Conservation (phyloP, 2,797 vertebrate species). For the Menidia menidia region DNA sequence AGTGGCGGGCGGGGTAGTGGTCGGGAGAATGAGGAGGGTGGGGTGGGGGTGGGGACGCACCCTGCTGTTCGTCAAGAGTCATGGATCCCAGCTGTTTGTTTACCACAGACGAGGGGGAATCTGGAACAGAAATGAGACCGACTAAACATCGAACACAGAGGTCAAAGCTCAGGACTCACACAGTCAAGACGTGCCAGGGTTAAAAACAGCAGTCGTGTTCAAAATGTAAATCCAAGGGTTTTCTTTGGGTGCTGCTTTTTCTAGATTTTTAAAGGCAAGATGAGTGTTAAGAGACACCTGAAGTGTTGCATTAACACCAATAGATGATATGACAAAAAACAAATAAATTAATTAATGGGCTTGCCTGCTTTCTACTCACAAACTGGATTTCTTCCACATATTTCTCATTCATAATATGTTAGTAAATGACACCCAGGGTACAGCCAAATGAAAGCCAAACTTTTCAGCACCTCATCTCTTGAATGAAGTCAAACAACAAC, state of each 20-base stretch:
- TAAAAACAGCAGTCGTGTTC: slow-evolving; percentile 34
- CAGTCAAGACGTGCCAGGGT: slow-evolving; percentile 41
- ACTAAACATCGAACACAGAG: slow-evolving; percentile 80
- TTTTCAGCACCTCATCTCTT: background rate
- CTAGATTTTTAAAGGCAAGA: slow-evolving; percentile 21
- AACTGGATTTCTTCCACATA: background rate
- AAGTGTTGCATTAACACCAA: background rate
- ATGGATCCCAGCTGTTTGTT: slow-evolving; percentile 99
- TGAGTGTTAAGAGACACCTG: slow-evolving; percentile 28
- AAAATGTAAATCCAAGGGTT: slow-evolving; percentile 22
- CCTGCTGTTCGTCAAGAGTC: slow-evolving; percentile 97
- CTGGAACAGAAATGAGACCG: slow-evolving; percentile 96
- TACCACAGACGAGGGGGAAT: slow-evolving; percentile 98
- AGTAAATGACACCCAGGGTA: background rate
- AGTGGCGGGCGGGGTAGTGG: slow-evolving; percentile 42
- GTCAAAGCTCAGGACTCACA: slow-evolving; percentile 47
- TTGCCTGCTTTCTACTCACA: background rate
- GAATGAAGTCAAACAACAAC: background rate
- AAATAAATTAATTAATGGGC: slow-evolving; percentile 10
- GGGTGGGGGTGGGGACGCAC: slow-evolving; percentile 84
- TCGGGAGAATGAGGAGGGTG: slow-evolving; percentile 43
- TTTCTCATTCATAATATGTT: background rate
- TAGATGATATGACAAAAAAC: background rate
- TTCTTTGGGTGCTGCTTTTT: slow-evolving; percentile 16
- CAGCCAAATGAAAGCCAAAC: slow-evolving; percentile 8